Base-by-base conservation (phyloP, 2,113 vertebrate genomes). In the Cacatua alba region DNA sequence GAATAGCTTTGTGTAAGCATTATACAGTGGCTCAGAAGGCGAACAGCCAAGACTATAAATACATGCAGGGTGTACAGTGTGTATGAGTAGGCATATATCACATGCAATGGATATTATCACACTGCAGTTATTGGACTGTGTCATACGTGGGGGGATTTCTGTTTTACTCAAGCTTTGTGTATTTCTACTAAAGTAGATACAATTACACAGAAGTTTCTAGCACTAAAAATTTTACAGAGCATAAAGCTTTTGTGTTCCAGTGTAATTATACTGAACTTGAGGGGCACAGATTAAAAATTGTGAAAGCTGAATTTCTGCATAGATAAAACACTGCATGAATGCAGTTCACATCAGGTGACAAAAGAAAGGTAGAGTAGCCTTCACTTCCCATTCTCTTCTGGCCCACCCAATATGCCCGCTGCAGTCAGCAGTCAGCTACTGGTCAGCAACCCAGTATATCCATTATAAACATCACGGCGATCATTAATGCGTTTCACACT, bases 1-100 rank as follows among this genome's bases (percentile, higher is more conserved):
- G 23, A 91, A 70, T 14, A 76, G 13, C 55, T 86, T 88, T 53
- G 35, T 64, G 17, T 43, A 83, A 74, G 55, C 13, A 26, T 81
- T 71, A 64, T 13, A 18, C 28, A 39, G 37, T 21, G 13, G 17
- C 43, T 71, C 59, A 46, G 31, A 72, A 82, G 13, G 2, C 46
- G 28, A 91, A 87, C n/a, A 89, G 63, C 24, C 59, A 90, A 57
- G 46, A 44, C 82, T 48, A 33, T 26, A 72, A 19, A 44, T 11
- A 37, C 2, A 2, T 2, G 17, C 65, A 52, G 41, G 13, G 48
- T 31, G 31, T 55, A 37, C 51, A 43, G 60, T 0, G 3, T 15
- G 16, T 60, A 65, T 33, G 33, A 88, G 53, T 5, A 70, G 43
- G 46, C 65, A 60, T n/a, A 81, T 20, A 4, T 59, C 44, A 80